Evolutionary conservation across 2,888 invertebrate species (phyloP).

Genomic region (Oscheius sp.): DNA sequence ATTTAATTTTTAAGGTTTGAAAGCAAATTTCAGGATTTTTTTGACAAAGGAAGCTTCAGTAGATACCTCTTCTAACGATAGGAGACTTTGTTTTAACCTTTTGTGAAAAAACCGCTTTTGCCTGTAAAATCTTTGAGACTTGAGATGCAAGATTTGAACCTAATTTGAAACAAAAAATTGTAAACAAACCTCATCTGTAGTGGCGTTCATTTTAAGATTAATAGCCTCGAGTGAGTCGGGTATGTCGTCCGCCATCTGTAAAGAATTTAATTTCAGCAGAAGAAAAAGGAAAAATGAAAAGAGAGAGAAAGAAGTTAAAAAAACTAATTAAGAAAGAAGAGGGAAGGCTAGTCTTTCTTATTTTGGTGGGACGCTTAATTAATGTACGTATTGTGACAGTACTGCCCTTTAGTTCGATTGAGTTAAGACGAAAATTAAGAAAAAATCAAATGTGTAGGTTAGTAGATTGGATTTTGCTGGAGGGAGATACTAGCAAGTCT

Average conservation of each 20-base stretch:
- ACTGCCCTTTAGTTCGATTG: not conserved
- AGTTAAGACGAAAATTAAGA: not conserved
- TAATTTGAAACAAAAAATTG: not conserved
- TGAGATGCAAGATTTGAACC: no score
- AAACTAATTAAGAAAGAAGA: not conserved
- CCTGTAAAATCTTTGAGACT: no score
- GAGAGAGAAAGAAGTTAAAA: not conserved
- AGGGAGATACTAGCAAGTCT: not conserved
- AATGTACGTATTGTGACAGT: slow-evolving; percentile 20
- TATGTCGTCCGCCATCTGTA: slow-evolving; percentile 55
- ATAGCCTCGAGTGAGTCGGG: slow-evolving; percentile 68
- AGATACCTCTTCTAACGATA: no score
- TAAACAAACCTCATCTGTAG: slow-evolving; percentile 66
- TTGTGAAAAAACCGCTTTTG: no score
- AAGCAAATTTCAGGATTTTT: no score
- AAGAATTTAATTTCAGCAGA: not conserved
- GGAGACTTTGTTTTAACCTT: no score
- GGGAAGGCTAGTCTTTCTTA: slow-evolving; percentile 5
- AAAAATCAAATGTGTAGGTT: not conserved
- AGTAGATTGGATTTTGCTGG: not conserved
- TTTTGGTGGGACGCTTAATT: slow-evolving; percentile 21
- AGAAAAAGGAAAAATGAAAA: not conserved
- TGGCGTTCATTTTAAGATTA: slow-evolving; percentile 68
- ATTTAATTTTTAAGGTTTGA: no score
- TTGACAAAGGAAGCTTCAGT: no score